Percentiles rank a stretch among this genome's conserved stretches.
Conservation (phyloP, 2,888 invertebrate species). For the Fragum sueziense region DNA sequence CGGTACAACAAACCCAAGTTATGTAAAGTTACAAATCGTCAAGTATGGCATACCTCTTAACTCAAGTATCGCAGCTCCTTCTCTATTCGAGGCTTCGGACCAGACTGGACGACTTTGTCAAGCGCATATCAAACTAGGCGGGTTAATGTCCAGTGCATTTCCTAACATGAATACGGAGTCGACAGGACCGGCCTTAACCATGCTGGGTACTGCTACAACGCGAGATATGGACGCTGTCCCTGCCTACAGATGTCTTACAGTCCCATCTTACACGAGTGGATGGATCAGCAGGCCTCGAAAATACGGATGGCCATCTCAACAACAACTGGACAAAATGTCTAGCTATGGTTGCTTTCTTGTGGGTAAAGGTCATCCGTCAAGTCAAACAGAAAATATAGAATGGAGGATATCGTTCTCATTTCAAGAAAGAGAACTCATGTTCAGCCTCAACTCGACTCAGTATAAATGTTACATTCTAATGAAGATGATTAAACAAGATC, state of each 20-base stretch:
- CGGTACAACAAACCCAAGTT: neutral
- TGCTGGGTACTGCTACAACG: too few relatives aligned
- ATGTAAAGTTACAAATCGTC: neutral
- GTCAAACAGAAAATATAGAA: neutral
- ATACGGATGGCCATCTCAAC: neutral
- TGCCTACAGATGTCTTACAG: too few relatives aligned
- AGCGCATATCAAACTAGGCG: neutral
- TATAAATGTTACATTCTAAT: constrained; percentile 33
- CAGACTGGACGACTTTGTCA: neutral
- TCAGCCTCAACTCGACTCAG: constrained; percentile 17
- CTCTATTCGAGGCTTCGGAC: neutral
- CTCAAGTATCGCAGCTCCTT: neutral
- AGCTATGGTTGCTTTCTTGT: constrained; percentile 8
- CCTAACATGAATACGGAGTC: too few relatives aligned
- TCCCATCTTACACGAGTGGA: too few relatives aligned
- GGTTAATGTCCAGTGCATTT: too few relatives aligned
- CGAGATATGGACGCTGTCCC: too few relatives aligned
- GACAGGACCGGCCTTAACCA: neutral
- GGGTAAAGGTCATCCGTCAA: neutral
- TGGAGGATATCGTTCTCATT: constrained; percentile 33
- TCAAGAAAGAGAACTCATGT: constrained; percentile 27
- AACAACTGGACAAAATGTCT: neutral
- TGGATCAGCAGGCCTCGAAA: too few relatives aligned
- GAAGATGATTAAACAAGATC: constrained; percentile 21
- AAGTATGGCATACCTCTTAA: neutral